A percentile compares a stretch with the other conserved stretches of the same genome.
phyloP scores from a whole-genome alignment of 2,888 invertebrate species.

The Achlya flavicornis region DNA sequence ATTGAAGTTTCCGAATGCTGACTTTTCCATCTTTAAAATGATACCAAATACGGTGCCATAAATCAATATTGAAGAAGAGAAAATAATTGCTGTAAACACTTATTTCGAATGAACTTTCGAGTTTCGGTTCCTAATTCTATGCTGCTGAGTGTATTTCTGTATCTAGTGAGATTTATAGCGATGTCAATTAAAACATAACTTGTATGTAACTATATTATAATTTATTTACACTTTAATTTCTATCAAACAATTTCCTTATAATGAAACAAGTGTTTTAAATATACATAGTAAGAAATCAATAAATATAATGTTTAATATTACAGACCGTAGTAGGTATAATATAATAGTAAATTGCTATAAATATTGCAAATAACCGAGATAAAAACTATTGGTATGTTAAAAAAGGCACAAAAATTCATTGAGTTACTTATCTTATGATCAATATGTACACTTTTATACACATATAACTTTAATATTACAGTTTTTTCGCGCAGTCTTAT shows the following conservation, averaged over 20 bases:
- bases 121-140: too few species aligned
- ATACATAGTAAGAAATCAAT: neutral
- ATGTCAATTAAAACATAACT: neutral
- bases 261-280: conserved; percentile 13
- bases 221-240: conserved; percentile 3
- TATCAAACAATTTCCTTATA: conserved; percentile 8
- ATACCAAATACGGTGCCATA: too few species aligned
- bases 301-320: neutral
- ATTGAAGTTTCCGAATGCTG: too few species aligned
- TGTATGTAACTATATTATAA: conserved; percentile 31
- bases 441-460: conserved; percentile 35
- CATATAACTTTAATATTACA: conserved; percentile 16
- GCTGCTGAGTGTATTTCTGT: neutral
- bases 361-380: neutral
- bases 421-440: conserved; percentile 32
- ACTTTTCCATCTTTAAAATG: too few species aligned
- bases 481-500: conserved; percentile 27
- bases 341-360: neutral
- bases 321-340: conserved; percentile 6
- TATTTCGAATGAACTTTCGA: too few species aligned
- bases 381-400: conserved; percentile 53
- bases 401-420: conserved; percentile 45
- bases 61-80: too few species aligned
- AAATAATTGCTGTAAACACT: too few species aligned
- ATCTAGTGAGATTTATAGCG: neutral